phyloP scores from a whole-genome alignment of 2,888 invertebrate species.

The Anoplius nigerrimus region DNA sequence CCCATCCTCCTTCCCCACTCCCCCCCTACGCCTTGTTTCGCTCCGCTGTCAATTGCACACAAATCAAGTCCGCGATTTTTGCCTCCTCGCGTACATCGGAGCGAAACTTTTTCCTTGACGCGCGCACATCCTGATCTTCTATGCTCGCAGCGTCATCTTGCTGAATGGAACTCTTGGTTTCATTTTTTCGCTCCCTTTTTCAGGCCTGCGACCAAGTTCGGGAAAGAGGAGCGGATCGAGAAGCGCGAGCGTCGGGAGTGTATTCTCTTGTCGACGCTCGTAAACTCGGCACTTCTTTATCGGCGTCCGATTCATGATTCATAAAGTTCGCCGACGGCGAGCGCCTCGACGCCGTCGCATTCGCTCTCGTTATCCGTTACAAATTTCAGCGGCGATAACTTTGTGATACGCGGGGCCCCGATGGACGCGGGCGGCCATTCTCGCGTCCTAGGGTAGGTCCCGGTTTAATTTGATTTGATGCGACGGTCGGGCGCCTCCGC shows the following conservation, averaged over 20 bases:
- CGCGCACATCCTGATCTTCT: too few relatives aligned
- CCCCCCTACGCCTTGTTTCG: neutral
- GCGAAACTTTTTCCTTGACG: too few relatives aligned
- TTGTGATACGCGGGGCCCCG: neutral
- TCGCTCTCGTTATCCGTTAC: neutral
- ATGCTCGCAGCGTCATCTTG: too few relatives aligned
- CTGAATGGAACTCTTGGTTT: too few relatives aligned
- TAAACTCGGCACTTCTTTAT: too few relatives aligned
- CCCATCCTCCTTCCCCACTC: neutral
- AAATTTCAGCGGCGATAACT: neutral
- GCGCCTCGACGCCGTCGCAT: constrained; percentile 6
- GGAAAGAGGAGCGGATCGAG: too few relatives aligned
- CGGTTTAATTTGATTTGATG: neutral
- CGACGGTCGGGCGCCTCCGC: neutral
- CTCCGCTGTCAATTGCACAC: constrained; percentile 1
- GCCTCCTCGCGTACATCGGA: too few relatives aligned
- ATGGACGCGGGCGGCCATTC: neutral
- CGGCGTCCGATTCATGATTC: constrained; percentile 26
- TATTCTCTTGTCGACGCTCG: too few relatives aligned
- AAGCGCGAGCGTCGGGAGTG: too few relatives aligned
- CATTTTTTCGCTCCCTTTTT: too few relatives aligned
- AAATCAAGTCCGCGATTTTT: neutral
- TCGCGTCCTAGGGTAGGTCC: neutral
- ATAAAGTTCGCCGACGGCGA: constrained; percentile 25
- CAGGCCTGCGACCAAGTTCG: too few relatives aligned